These are phyloP conservation scores for Zaprionus kolodkinae DNA, from an alignment of 1,140 invertebrate species.

Conservation along the genomic window DNA sequence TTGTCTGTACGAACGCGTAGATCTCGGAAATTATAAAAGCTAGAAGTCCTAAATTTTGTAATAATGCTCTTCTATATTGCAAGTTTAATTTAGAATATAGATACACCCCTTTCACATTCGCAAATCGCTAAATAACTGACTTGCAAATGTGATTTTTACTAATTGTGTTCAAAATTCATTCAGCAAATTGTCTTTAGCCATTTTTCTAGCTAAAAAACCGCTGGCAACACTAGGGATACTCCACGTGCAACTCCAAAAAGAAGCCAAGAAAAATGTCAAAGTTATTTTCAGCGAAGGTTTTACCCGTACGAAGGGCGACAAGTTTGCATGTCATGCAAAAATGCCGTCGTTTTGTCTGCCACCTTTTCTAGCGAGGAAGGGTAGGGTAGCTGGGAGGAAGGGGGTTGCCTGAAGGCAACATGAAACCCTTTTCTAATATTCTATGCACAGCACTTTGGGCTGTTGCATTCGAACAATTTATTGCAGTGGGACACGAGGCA, in stretches of 20 bases:
- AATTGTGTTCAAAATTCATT: too few relatives aligned
- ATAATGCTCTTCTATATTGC: too few relatives aligned
- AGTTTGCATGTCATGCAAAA: constrained; percentile 76
- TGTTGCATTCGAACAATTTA: constrained; percentile 75
- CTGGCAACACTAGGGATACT: background rate
- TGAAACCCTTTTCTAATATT: constrained; percentile 67
- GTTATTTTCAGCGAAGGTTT: constrained; percentile 48
- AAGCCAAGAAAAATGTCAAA: constrained; percentile 24
- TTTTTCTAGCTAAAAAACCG: constrained; percentile 5
- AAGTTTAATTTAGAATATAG: too few relatives aligned
- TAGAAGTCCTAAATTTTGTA: too few relatives aligned
- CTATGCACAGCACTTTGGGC: constrained; percentile 38
- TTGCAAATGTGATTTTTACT: too few relatives aligned
- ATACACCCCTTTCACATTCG: too few relatives aligned
- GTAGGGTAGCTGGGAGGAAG: background rate
- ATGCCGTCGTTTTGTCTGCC: constrained; percentile 54
- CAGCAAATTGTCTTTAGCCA: background rate
- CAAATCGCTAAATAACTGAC: too few relatives aligned
- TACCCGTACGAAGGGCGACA: constrained; percentile 51
- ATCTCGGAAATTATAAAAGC: too few relatives aligned
- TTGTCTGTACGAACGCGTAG: too few relatives aligned
- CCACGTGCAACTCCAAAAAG: constrained; percentile 6
- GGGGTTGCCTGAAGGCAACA: constrained; percentile 25
- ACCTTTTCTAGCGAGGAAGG: background rate
- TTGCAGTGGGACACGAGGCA: constrained; percentile 67